These are phyloP conservation scores for Eumerus sabulonum DNA, from an alignment of 2,888 invertebrate species.

Conservation along the genomic window DNA sequence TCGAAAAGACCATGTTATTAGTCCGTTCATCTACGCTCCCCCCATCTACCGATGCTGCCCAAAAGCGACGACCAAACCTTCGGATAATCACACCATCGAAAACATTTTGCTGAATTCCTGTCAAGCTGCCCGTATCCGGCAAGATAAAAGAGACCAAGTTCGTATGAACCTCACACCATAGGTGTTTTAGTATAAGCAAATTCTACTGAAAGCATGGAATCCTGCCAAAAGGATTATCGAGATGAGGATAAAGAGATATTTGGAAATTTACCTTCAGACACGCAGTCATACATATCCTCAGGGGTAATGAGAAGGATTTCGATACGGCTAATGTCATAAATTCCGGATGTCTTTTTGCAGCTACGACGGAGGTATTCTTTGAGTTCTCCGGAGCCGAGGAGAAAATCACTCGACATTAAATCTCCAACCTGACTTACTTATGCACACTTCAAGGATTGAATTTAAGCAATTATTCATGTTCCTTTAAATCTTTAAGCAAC, in stretches of 20 bases:
- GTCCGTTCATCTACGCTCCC: no score
- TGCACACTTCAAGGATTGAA: slow-evolving; percentile 4
- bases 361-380: background rate
- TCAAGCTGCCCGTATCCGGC: no score
- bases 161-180: slow-evolving; percentile 40
- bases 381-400: no score
- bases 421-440: background rate
- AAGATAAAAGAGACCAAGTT: no score
- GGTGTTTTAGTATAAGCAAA: slow-evolving; percentile 48
- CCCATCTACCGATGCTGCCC: no score
- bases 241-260: slow-evolving; percentile 5
- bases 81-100: no score
- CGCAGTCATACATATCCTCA: background rate
- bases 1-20: no score
- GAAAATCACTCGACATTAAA: no score
- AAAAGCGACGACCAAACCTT: no score
- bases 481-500: background rate
- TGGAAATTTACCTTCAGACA: slow-evolving; percentile 26
- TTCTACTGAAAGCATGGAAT: slow-evolving; percentile 37
- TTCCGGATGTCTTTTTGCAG: slow-evolving; percentile 8
- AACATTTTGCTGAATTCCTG: no score
- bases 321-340: slow-evolving; percentile 23
- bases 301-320: background rate
- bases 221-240: slow-evolving; percentile 43
- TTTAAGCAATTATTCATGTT: slow-evolving; percentile 36